Percentiles rank a stretch among this genome's conserved stretches.
These are phyloP conservation scores for Cantharis rufa DNA, from an alignment of 2,888 invertebrate genomes.

Conservation along the genomic window DNA sequence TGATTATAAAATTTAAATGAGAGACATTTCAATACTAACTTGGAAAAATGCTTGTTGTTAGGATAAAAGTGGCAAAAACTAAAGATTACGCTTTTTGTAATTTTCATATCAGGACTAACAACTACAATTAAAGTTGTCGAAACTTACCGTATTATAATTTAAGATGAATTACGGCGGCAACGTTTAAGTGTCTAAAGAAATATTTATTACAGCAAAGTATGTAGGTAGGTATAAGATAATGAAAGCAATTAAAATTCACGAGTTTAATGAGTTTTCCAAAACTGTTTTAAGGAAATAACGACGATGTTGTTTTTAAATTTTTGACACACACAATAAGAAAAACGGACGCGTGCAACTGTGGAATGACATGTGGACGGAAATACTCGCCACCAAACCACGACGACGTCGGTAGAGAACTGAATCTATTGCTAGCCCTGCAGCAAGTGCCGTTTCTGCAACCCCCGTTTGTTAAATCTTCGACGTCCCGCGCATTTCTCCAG, in stretches of 20 bases:
- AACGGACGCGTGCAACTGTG: constrained; percentile 18
- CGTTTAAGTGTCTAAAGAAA: background rate
- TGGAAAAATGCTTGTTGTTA: background rate
- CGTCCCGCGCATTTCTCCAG: constrained; percentile 42
- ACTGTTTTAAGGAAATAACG: background rate
- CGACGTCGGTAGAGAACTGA: constrained; percentile 23
- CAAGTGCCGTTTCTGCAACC: constrained; percentile 32
- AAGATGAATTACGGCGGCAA: background rate
- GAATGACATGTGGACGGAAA: constrained; percentile 31
- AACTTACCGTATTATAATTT: constrained; percentile 6
- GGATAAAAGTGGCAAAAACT: background rate
- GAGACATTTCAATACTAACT: background rate
- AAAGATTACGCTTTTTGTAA: background rate
- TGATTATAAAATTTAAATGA: background rate
- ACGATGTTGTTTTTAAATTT: background rate
- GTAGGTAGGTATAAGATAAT: background rate
- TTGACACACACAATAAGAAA: background rate
- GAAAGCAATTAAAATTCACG: background rate
- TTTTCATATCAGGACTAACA: constrained; percentile 3
- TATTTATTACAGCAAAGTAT: background rate
- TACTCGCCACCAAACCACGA: constrained; percentile 21
- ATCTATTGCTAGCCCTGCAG: constrained; percentile 22
- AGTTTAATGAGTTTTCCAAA: background rate
- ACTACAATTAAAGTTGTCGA: constrained; percentile 4
- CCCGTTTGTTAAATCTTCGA: constrained; percentile 33